Percentiles rank a stretch among this genome's conserved stretches.
Conservation (phyloP, 1,140 invertebrate species). For the Ephestia elutella region DNA sequence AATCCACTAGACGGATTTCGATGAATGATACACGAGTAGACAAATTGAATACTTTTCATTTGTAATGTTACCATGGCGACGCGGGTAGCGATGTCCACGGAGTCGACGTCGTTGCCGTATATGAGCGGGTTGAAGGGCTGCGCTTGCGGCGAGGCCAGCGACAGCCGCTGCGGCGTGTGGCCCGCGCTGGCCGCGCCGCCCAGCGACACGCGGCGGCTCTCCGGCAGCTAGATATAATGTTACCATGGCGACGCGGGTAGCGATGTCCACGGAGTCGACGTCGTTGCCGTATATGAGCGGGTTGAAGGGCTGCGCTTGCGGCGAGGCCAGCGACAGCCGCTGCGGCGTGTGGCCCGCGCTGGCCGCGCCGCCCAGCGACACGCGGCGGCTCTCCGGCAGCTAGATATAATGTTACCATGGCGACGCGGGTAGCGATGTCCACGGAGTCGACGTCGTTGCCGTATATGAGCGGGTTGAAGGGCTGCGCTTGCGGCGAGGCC, state of each 20-base stretch:
- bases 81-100: slow-evolving; percentile 97
- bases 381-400: slow-evolving; percentile 54
- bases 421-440: slow-evolving; percentile 97
- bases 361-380: slow-evolving; percentile 36
- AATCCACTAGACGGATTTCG: too few species aligned
- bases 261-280: slow-evolving; percentile 98
- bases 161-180: slow-evolving; percentile 43
- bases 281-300: slow-evolving; percentile 97
- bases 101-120: slow-evolving; percentile 97
- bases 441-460: slow-evolving; percentile 98
- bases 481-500: slow-evolving; percentile 50
- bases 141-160: slow-evolving; percentile 47
- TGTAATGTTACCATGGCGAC: slow-evolving; percentile 98
- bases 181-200: slow-evolving; percentile 33
- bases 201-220: slow-evolving; percentile 54
- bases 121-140: slow-evolving; percentile 87
- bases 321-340: slow-evolving; percentile 49
- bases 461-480: slow-evolving; percentile 91
- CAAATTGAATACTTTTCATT: too few species aligned
- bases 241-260: slow-evolving; percentile 98
- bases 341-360: slow-evolving; percentile 42
- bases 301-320: slow-evolving; percentile 75
- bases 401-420: slow-evolving; percentile 97
- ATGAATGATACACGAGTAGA: too few species aligned
- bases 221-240: too few species aligned